Conservation (phyloP, 2,888 invertebrate species). For the Acronicta psi region DNA sequence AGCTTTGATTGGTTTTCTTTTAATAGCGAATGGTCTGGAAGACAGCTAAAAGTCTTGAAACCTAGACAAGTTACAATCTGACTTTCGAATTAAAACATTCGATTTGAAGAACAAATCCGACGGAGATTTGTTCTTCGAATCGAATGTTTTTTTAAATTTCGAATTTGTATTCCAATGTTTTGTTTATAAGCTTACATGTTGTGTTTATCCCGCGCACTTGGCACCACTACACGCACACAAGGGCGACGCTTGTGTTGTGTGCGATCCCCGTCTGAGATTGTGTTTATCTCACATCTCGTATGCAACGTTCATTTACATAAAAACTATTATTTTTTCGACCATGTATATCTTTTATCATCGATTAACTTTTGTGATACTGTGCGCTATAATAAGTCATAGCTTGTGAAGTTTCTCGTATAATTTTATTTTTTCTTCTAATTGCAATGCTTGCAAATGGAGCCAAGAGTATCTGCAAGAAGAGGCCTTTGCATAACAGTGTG, state of each 20-base stretch:
- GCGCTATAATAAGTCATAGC: constrained; percentile 46
- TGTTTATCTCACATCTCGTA: constrained; percentile 67
- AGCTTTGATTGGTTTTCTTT: no score
- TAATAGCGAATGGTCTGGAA: no score
- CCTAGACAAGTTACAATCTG: no score
- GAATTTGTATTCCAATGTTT: no score
- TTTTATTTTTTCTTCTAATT: background rate
- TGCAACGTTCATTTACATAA: constrained; percentile 81
- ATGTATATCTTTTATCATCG: constrained; percentile 69
- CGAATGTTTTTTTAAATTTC: no score
- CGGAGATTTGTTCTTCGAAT: no score
- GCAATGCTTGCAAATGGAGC: no score
- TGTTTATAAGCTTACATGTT: background rate
- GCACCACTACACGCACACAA: constrained; percentile 50
- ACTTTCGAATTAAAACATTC: no score
- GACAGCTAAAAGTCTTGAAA: no score
- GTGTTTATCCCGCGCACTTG: constrained; percentile 30
- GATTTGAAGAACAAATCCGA: no score
- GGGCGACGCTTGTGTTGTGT: constrained; percentile 47
- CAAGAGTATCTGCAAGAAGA: no score
- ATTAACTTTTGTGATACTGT: constrained; percentile 67
- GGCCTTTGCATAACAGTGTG: no score
- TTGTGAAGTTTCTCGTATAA: constrained; percentile 12
- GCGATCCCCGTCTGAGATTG: constrained; percentile 61
- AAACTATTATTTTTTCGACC: constrained; percentile 78